Evolutionary conservation across 2,888 invertebrate species (phyloP).

Genomic region (Acrobasis repandana): DNA sequence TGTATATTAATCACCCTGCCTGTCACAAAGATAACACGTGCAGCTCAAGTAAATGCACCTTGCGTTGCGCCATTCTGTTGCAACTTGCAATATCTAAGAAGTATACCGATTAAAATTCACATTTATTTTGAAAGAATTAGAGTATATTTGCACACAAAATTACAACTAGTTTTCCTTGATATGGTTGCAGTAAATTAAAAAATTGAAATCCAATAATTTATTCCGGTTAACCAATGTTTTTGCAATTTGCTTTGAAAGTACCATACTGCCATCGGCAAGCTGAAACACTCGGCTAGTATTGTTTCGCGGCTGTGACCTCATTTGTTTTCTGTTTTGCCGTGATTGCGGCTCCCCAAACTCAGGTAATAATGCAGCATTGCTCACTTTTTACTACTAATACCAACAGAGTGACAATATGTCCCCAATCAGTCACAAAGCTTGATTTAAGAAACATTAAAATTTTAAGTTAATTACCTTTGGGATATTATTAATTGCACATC

Average conservation of each 20-base stretch:
- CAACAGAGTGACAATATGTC: too few species aligned
- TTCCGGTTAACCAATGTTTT: conserved; percentile 17
- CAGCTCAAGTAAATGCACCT: neutral
- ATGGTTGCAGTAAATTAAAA: neutral
- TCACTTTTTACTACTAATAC: neutral
- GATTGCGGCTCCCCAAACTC: conserved; percentile 54
- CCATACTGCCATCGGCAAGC: conserved; percentile 7
- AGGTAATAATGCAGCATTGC: conserved; percentile 47
- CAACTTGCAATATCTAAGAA: neutral
- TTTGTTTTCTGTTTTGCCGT: conserved; percentile 40
- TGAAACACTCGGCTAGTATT: conserved; percentile 34
- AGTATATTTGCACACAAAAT: neutral
- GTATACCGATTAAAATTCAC: conserved; percentile 1
- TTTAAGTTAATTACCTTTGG: too few species aligned
- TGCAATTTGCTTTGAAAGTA: conserved; percentile 17
- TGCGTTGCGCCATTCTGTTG: neutral
- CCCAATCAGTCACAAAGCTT: too few species aligned
- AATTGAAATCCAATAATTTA: conserved; percentile 14
- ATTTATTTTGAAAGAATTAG: conserved; percentile 2
- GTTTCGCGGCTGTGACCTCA: conserved; percentile 55
- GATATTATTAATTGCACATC: too few species aligned
- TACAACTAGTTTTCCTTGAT: conserved; percentile 1
- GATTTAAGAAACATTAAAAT: too few species aligned
- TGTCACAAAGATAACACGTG: conserved; percentile 10
- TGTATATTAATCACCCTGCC: neutral